phyloP scores from a whole-genome alignment of 2,888 invertebrate species.

The Xestia rhomboidea region DNA sequence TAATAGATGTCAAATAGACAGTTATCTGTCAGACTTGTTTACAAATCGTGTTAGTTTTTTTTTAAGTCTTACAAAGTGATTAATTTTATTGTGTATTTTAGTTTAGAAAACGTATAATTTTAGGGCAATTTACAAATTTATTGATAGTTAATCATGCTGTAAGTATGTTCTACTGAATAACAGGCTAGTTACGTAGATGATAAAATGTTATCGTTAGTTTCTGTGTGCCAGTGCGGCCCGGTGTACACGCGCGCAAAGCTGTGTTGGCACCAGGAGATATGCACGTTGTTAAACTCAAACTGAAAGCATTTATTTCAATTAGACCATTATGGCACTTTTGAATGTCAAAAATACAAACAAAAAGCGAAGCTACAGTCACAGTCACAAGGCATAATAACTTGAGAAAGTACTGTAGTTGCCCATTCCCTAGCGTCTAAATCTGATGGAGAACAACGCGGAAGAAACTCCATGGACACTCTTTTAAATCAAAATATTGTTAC shows the following conservation, averaged over 20 bases:
- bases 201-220: background rate
- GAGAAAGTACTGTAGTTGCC: too few species aligned
- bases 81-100: constrained; percentile 3
- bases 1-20: constrained; percentile 1
- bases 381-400: too few species aligned
- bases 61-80: background rate
- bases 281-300: too few species aligned
- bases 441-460: too few species aligned
- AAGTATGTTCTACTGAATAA: constrained; percentile 5
- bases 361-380: too few species aligned
- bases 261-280: background rate
- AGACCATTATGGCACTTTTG: too few species aligned
- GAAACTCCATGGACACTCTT: too few species aligned
- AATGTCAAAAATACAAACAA: too few species aligned
- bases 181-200: background rate
- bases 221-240: background rate
- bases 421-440: too few species aligned
- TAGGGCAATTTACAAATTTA: background rate
- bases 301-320: too few species aligned
- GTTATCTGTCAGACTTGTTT: constrained; percentile 14
- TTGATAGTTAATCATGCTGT: constrained; percentile 11
- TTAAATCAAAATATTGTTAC: too few species aligned
- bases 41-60: constrained; percentile 23
- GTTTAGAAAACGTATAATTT: constrained; percentile 17
- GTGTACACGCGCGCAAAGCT: background rate